A percentile compares a stretch with the other conserved stretches of the same genome.
Evolutionary conservation across 2,888 invertebrate species (phyloP).

Genomic region (Himalopsyche japonica): DNA sequence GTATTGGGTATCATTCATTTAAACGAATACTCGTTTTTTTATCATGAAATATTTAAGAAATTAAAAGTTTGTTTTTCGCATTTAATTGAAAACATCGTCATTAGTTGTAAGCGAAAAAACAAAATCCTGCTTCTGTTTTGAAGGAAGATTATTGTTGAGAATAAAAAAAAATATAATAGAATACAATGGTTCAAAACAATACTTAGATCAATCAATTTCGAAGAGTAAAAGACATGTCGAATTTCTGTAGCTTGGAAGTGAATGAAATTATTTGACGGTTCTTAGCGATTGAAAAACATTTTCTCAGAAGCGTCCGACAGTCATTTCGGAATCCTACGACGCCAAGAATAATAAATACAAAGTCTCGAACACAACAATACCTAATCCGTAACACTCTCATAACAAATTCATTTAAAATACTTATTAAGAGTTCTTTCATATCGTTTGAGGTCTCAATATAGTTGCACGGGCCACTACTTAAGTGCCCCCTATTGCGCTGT

Average conservation of each 20-base stretch:
- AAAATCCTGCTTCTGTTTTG: too few relatives aligned
- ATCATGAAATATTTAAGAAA: too few relatives aligned
- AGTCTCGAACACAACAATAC: slow-evolving; percentile 9
- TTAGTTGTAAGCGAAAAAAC: too few relatives aligned
- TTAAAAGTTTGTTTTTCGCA: too few relatives aligned
- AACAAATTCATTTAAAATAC: slow-evolving; percentile 35
- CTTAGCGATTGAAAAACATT: background rate
- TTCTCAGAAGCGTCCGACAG: background rate
- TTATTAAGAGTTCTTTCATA: slow-evolving; percentile 32
- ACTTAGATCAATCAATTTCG: background rate
- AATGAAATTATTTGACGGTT: background rate
- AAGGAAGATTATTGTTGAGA: too few relatives aligned
- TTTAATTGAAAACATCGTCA: too few relatives aligned
- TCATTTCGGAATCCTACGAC: background rate
- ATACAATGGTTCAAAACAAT: too few relatives aligned
- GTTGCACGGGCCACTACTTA: background rate
- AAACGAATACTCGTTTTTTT: too few relatives aligned
- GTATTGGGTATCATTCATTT: too few relatives aligned
- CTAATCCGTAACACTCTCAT: slow-evolving; percentile 25
- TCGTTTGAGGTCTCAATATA: slow-evolving; percentile 35
- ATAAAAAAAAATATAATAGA: background rate
- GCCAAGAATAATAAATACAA: background rate
- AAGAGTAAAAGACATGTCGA: background rate
- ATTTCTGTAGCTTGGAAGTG: background rate
- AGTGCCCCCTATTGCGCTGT: slow-evolving; percentile 23